A percentile compares a stretch with the other conserved stretches of the same genome.
These are phyloP conservation scores for Syngnathus floridae DNA, from an alignment of 2,113 vertebrate genomes.

Conservation along the genomic window DNA sequence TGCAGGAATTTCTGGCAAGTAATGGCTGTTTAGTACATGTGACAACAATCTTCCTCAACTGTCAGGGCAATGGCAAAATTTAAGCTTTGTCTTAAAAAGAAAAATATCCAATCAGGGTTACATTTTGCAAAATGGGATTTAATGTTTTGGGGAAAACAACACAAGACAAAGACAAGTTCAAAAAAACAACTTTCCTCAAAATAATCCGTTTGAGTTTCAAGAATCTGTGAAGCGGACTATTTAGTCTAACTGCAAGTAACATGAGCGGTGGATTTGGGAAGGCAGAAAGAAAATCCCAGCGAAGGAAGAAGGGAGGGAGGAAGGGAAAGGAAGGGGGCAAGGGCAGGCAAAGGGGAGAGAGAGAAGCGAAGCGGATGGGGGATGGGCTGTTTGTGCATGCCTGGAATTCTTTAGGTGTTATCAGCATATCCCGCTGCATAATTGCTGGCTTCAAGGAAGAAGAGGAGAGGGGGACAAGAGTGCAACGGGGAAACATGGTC, in stretches of 20 bases:
- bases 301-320: conserved; percentile 53
- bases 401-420: conserved; percentile 69
- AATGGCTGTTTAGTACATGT: neutral
- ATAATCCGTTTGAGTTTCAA: neutral
- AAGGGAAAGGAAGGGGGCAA: conserved; percentile 29
- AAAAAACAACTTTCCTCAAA: neutral
- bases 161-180: neutral
- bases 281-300: conserved; percentile 37
- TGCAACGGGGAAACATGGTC: conserved; percentile 18
- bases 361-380: conserved; percentile 50
- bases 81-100: neutral
- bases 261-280: conserved; percentile 40
- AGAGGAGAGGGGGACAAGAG: conserved; percentile 10
- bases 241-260: conserved; percentile 53
- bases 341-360: conserved; percentile 33
- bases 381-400: conserved; percentile 71
- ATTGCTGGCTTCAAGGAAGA: conserved; percentile 53
- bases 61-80: neutral
- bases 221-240: conserved; percentile 18
- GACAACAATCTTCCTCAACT: neutral
- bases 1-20: neutral
- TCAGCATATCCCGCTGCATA: conserved; percentile 61
- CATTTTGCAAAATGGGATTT: neutral
- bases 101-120: neutral
- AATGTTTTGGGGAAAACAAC: too few species aligned